Evolutionary conservation across 2,797 vertebrate species (phyloP).

Genomic region (Gila robusta): DNA sequence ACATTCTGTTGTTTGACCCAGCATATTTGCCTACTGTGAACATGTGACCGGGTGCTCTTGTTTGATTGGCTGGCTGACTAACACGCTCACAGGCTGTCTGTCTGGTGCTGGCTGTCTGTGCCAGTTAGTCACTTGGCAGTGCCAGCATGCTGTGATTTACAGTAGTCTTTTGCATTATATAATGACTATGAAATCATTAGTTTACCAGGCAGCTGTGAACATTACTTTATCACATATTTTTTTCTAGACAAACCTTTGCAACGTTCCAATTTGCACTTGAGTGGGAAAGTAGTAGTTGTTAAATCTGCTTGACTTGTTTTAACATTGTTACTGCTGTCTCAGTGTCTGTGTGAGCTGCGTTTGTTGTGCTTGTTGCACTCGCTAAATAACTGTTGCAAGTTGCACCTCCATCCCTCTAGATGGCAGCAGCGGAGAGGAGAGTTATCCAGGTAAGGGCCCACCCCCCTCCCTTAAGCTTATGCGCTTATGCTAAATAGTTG

Average conservation of each 20-base stretch:
- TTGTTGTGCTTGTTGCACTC: constrained; percentile 75
- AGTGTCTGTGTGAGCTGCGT: constrained; percentile 46
- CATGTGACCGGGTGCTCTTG: constrained; percentile 44
- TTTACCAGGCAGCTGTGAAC: not conserved
- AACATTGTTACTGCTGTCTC: not conserved
- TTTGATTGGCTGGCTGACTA: constrained; percentile 46
- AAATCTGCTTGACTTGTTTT: not conserved
- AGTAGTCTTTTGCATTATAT: constrained; percentile 6
- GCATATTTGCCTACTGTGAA: constrained; percentile 41
- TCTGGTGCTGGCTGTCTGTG: constrained; percentile 43
- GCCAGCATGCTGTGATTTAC: constrained; percentile 9
- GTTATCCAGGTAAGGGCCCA: constrained; percentile 91
- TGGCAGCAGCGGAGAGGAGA: constrained; percentile 89
- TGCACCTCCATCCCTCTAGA: constrained; percentile 91
- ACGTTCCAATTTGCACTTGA: not conserved
- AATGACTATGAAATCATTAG: constrained; percentile 20
- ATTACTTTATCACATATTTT: not conserved
- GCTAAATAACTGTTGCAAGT: constrained; percentile 90
- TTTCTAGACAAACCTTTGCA: not conserved
- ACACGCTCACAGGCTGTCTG: constrained; percentile 34
- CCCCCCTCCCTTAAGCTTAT: constrained; percentile 64
- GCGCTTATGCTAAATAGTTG: constrained; percentile 54
- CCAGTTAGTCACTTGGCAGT: constrained; percentile 46
- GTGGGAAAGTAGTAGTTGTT: not conserved
- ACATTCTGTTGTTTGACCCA: constrained; percentile 42